phyloP scores from a whole-genome alignment of 2,888 invertebrate genomes.

The Arrhopalites spinosus region DNA sequence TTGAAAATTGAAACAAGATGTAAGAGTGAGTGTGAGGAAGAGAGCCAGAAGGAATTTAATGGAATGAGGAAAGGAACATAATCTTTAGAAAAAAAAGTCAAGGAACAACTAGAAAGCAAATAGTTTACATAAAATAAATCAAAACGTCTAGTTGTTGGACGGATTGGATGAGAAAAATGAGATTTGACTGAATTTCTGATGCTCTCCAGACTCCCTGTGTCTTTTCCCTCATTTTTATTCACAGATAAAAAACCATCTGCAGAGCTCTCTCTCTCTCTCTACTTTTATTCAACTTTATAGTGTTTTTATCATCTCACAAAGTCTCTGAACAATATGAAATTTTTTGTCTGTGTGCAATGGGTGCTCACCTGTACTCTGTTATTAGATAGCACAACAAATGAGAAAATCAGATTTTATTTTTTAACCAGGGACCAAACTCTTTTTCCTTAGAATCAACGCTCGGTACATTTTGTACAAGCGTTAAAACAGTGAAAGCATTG shows the following conservation, averaged over 20 bases:
- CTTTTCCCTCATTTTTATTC: slow-evolving; percentile 1
- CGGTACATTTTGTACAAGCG: too few relatives aligned
- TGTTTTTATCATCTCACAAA: neutral
- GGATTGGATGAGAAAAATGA: neutral
- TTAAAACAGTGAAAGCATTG: too few relatives aligned
- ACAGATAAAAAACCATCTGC: neutral
- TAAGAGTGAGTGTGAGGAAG: neutral
- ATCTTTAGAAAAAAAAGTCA: neutral
- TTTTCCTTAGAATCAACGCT: too few relatives aligned
- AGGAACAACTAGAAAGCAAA: neutral
- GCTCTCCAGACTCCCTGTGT: neutral
- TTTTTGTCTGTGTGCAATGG: neutral
- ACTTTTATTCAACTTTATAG: too few relatives aligned
- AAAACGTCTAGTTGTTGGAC: neutral
- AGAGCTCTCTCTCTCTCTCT: too few relatives aligned
- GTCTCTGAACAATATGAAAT: neutral
- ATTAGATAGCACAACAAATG: neutral
- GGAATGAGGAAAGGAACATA: neutral
- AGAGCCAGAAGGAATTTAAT: neutral
- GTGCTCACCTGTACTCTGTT: neutral
- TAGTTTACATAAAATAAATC: slow-evolving; percentile 5
- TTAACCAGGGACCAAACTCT: too few relatives aligned
- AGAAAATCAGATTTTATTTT: neutral
- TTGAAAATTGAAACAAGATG: neutral
- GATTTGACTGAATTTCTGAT: neutral